Percentiles rank a stretch among this genome's conserved stretches.
phyloP scores from a whole-genome alignment of 2,113 vertebrate species.

The Mirza zaza region DNA sequence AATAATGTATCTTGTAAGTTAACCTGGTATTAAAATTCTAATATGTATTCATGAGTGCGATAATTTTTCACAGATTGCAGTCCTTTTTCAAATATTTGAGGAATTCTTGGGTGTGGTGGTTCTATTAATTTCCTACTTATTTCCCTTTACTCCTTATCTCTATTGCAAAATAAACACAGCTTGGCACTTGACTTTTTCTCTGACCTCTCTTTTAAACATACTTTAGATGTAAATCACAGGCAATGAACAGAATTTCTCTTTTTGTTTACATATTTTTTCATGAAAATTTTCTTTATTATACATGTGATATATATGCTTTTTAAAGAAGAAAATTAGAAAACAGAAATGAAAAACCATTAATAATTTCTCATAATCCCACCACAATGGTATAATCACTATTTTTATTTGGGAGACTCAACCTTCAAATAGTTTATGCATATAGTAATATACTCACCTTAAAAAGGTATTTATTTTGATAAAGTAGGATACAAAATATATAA shows the following conservation, averaged over 20 bases:
- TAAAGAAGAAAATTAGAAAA: conserved; percentile 17
- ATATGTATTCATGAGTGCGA: neutral
- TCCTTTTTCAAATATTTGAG: conserved; percentile 61
- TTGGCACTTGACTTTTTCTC: conserved; percentile 40
- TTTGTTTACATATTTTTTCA: neutral
- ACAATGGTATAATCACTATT: neutral
- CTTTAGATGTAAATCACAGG: neutral
- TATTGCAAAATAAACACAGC: conserved; percentile 58
- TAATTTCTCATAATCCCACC: neutral
- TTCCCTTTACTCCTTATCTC: neutral
- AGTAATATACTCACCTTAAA: neutral
- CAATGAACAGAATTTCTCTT: neutral
- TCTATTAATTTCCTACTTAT: conserved; percentile 54
- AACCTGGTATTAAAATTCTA: neutral
- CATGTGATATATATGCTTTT: neutral
- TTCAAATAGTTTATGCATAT: neutral
- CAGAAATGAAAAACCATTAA: neutral
- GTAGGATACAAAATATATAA: neutral
- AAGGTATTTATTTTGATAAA: neutral
- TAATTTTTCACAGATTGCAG: neutral
- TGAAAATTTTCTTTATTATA: neutral
- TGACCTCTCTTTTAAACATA: conserved; percentile 43
- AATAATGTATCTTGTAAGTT: neutral
- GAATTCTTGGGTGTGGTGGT: conserved; percentile 11
- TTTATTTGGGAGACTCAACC: neutral